Percentiles rank a stretch among this genome's conserved stretches.
Evolutionary conservation across 2,888 invertebrate species (phyloP).

Genomic region (Parnassius glacialis): DNA sequence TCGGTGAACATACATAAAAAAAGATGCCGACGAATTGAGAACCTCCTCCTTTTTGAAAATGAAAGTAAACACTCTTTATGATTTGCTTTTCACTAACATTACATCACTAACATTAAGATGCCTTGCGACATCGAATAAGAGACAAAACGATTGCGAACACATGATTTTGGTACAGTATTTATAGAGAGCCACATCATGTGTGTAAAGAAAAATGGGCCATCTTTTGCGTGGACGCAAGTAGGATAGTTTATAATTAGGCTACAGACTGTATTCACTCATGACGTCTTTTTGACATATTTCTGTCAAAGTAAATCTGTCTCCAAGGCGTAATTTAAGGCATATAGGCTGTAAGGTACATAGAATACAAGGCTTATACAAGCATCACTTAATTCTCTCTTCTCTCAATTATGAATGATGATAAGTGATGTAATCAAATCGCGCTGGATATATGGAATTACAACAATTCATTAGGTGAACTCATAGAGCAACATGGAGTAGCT

Average conservation of each 20-base stretch:
- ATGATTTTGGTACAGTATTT: constrained; percentile 44
- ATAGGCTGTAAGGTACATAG: too few relatives aligned
- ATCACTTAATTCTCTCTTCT: too few relatives aligned
- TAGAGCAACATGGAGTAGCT: too few relatives aligned
- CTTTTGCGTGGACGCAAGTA: constrained; percentile 43
- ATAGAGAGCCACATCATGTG: constrained; percentile 42
- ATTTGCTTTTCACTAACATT: not conserved
- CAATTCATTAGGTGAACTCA: too few relatives aligned
- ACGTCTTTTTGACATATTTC: not conserved
- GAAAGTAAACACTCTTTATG: too few relatives aligned
- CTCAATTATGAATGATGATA: too few relatives aligned
- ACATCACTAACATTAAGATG: not conserved
- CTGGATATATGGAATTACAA: too few relatives aligned
- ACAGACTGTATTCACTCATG: constrained; percentile 9
- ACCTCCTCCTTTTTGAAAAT: too few relatives aligned
- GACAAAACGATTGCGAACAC: constrained; percentile 43
- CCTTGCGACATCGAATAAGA: constrained; percentile 28
- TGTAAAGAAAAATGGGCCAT: constrained; percentile 48
- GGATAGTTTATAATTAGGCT: constrained; percentile 30
- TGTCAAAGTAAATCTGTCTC: not conserved
- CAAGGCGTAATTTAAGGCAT: not conserved
- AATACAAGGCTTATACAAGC: too few relatives aligned
- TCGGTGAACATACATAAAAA: too few relatives aligned
- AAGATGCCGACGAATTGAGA: too few relatives aligned
- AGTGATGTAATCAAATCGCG: too few relatives aligned